A percentile compares a stretch with the other conserved stretches of the same genome.
phyloP scores from a whole-genome alignment of 2,888 invertebrate genomes.

The Proisotoma minuta region DNA sequence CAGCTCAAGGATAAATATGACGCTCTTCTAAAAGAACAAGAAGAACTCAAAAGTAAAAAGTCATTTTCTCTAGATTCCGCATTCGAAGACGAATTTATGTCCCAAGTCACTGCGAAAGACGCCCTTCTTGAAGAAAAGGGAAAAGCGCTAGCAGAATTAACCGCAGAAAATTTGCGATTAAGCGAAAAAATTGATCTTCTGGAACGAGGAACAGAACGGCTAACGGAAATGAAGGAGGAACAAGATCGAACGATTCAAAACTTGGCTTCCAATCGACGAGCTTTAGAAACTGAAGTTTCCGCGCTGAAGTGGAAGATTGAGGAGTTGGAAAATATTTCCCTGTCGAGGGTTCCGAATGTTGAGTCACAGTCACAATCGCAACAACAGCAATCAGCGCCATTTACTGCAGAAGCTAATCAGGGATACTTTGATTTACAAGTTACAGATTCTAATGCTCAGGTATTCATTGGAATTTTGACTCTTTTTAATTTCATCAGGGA shows the following conservation, averaged over 20 bases:
- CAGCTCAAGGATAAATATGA: slow-evolving; percentile 64
- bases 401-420: no score
- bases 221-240: slow-evolving; percentile 74
- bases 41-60: slow-evolving; percentile 53
- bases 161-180: slow-evolving; percentile 64
- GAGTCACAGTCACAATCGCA: no score
- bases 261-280: slow-evolving; percentile 67
- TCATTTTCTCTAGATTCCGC: slow-evolving; percentile 67
- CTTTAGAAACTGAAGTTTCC: slow-evolving; percentile 63
- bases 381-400: not conserved
- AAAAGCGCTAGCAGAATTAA: slow-evolving; percentile 60
- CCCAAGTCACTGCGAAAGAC: slow-evolving; percentile 55
- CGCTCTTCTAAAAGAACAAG: slow-evolving; percentile 45
- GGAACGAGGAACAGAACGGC: slow-evolving; percentile 68
- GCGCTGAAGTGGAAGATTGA: slow-evolving; percentile 51
- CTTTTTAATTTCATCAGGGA: no score
- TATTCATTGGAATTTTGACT: no score
- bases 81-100: slow-evolving; percentile 73
- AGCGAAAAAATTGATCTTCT: slow-evolving; percentile 68
- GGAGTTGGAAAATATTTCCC: slow-evolving; percentile 28
- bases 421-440: not conserved
- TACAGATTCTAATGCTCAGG: not conserved
- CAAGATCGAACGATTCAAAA: slow-evolving; percentile 70
- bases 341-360: not conserved
- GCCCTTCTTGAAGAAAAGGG: slow-evolving; percentile 62